Evolutionary conservation across 2,797 vertebrate species (phyloP), one percentile per base, ranked within the genome.

Genomic region (Anolis apletophallus): DNA sequence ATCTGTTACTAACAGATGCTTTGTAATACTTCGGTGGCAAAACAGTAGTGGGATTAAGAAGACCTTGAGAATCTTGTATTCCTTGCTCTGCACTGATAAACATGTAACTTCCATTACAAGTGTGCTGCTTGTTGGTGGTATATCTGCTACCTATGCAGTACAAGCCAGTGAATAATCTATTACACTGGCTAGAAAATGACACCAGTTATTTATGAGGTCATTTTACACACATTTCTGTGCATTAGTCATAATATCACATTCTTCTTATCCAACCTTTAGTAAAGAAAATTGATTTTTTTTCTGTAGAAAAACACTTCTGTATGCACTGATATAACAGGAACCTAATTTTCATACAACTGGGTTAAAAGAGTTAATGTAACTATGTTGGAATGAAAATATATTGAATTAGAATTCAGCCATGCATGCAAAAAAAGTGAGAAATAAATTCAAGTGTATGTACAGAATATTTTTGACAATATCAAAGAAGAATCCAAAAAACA

Each of bases 1-100:
- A 92, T 94, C 91, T 93, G 89, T 90, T 88, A 89, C 64, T 88
- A 92, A 78, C 87, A 91, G 91, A 87, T 95, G 88, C 88, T 94
- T 89, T 88, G 73, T 81, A 85, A 80, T 86, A 80, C 90, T 95
- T 89, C 57, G 64, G 72, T 85, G 84, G 80, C 88, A 93, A 86
- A 90, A 87, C n/a, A 85, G 87, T 72, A 84, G 73, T 79, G 88
- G 91, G 88, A 96, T 94, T 92, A 95, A 88, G 88, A 90, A 94
- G 36, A 83, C 73, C 34, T 80, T 89, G 88, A 79, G 87, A 91
- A 91, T 90, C 74, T 74, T 83, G 13, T 55, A 77, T 69, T 92
- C 87, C 74, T 91, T 85, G 80, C 89, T 93, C 84, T 92, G 88
- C 80, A 74, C 87, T 87, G 89, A 90, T 91, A 90, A 93, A 93